Base-by-base conservation (phyloP, 2,113 vertebrate genomes). In the Chroicocephalus ridibundus region DNA sequence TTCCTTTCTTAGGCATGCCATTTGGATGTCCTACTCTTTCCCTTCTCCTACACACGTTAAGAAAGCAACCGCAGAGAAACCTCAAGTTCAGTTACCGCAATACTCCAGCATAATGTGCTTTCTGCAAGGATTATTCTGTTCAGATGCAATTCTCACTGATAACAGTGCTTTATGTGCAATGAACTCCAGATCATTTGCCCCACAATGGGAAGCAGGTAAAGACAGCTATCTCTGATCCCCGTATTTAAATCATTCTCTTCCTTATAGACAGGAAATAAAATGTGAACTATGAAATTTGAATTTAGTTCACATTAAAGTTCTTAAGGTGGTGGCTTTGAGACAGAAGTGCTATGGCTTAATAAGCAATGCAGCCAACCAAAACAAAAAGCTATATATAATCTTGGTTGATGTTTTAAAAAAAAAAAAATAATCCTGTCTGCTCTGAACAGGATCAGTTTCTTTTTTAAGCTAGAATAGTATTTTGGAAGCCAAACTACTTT, bases 1-100 rank as follows among this genome's bases (percentile, higher is more conserved):
- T 89, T 96, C 85, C 68, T 88, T 68, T 80, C 68, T 86, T 69
- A 88, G 86, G 82, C 78, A 81, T 90, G 88, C 58, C n/a, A 46
- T 87, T 92, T 95, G 91, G 78, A 84, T 71, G 55, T 82, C 86
- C 54, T 94, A 31, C 49, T 71, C 49, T 76, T 42, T 52, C 22
- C n/a, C 29, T n/a, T 65, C 34, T 55, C 60, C 42, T 80, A 68
- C 65, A 92, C 78, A 90, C 52, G 71, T 58, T 87, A 76, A 82
- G 86, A 87, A 89, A 69, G 44, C 24, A 65, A 81, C 18, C 38
- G 15, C 44, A 84, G 54, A 72, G 40, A 72, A 71, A 58, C 44
- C 34, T 80, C 46, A 83, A 80, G 52, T 80, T 52, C 58, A 83
- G 24, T 57, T 79, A 68, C 19, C 57, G 44, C n/a, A 61, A 29